phyloP scores from a whole-genome alignment of 2,113 vertebrate genomes.

The Mustelus asterias region DNA sequence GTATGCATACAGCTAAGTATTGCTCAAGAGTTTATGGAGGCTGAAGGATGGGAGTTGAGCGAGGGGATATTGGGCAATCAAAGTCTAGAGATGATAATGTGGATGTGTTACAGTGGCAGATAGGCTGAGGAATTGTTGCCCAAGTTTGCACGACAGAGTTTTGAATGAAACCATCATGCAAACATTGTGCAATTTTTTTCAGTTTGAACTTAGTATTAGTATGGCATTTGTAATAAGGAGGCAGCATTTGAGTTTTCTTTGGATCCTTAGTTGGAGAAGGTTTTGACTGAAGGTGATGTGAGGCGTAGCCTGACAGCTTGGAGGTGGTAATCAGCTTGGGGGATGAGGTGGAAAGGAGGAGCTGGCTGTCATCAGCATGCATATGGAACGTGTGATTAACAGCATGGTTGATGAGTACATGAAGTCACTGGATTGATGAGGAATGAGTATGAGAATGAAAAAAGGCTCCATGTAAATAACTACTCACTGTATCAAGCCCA shows the following conservation, averaged over 20 bases:
- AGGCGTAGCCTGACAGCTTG: background rate
- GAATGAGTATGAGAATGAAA: background rate
- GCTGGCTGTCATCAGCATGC: background rate
- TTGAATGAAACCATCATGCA: background rate
- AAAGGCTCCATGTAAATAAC: background rate
- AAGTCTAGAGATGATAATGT: background rate
- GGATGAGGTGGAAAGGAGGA: background rate
- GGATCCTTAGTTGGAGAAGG: background rate
- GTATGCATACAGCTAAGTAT: background rate
- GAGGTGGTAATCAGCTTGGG: background rate
- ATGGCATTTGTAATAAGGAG: background rate
- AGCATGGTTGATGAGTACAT: too few species aligned
- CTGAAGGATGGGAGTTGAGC: background rate
- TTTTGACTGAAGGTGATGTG: background rate
- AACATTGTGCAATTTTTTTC: background rate
- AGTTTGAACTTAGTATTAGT: background rate
- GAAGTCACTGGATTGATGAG: background rate
- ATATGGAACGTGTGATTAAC: too few species aligned
- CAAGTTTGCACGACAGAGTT: background rate
- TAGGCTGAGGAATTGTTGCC: background rate
- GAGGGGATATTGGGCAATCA: background rate
- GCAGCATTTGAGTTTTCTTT: background rate
- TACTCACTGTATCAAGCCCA: background rate
- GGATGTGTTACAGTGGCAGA: background rate
- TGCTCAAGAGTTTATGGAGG: background rate